Evolutionary conservation across 2,113 vertebrate genomes (phyloP), one percentile per base, ranked within the genome.

Genomic region (Strix uralensis): DNA sequence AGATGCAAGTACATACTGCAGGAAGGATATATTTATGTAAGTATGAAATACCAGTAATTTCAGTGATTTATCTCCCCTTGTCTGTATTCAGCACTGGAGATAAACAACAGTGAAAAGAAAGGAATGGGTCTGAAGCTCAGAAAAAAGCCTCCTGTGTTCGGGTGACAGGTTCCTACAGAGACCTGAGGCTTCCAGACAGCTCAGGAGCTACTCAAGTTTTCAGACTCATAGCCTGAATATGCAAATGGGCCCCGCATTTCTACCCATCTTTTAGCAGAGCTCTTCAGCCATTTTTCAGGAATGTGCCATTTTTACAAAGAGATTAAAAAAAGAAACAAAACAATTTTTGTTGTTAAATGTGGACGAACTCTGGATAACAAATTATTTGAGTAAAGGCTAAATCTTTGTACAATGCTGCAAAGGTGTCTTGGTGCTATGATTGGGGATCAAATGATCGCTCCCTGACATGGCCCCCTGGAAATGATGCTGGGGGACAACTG

Each of bases 81-180:
- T 47, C 13, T 5, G 1, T 49, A 59, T 83, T 73, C 44, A 73
- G 22, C 4, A 2, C 40, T 83, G 36, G 47, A 67, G n/a, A 80
- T 38, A 81, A 95, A 89, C 52, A 85, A 38, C 5, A 58, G 15
- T 34, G 29, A 86, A 54, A 86, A 78, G 71, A 88, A 94, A 92
- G 14, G 19, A 81, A 89, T 54, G 71, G 51, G 15, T 63, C 38
- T 69, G 65, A 66, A 57, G 22, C 23, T 47, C 40, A 19, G 67
- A 73, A 40, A 32, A 26, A 58, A 72, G 25, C 70, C 66, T 88
- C 21, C 75, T 90, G 42, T 57, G 30, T 67, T 63, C 1, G 7
- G n/a, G 32, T 86, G 49, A 40, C 34, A 62, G 51, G 52, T 62
- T 94, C 12, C 20, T 67, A 55, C 29, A 62, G 42, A 1, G 2